Conservation (phyloP, 2,888 invertebrate species). For the Griposia aprilina region DNA sequence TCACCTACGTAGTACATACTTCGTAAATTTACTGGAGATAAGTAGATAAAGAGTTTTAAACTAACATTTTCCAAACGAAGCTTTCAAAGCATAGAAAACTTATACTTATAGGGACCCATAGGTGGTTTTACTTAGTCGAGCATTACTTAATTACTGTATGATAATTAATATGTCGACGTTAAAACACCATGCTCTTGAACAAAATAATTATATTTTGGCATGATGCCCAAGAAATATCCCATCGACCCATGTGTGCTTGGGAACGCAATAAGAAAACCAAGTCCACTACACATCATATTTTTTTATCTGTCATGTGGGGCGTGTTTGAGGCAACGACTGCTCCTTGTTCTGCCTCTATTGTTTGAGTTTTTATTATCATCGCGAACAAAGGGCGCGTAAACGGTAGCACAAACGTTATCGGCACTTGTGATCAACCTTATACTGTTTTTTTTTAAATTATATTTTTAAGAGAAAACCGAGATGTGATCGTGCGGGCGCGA, state of each 20-base stretch:
- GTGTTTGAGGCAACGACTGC: constrained; percentile 82
- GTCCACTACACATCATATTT: constrained; percentile 76
- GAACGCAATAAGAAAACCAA: constrained; percentile 81
- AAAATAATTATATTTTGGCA: constrained; percentile 15
- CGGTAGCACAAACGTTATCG: constrained; percentile 89
- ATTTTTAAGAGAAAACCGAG: constrained; percentile 79
- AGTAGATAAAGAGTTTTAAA: neutral
- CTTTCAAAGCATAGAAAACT: neutral
- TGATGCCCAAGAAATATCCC: constrained; percentile 30
- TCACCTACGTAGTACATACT: neutral
- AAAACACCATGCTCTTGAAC: neutral
- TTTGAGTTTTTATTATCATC: constrained; percentile 88
- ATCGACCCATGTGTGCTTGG: constrained; percentile 67
- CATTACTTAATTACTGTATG: neutral
- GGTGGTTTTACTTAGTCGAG: neutral
- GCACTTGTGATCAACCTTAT: constrained; percentile 88
- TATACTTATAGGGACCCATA: no score
- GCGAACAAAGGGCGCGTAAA: constrained; percentile 88
- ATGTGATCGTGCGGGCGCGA: constrained; percentile 80
- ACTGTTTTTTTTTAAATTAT: constrained; percentile 78
- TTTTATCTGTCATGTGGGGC: constrained; percentile 84
- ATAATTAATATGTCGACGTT: neutral
- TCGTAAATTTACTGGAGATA: neutral
- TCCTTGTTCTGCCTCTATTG: constrained; percentile 83
- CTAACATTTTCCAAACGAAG: neutral